A percentile compares a stretch with the other conserved stretches of the same genome.
Conservation (phyloP, 1,140 invertebrate genomes). For the Augochlora pura region DNA sequence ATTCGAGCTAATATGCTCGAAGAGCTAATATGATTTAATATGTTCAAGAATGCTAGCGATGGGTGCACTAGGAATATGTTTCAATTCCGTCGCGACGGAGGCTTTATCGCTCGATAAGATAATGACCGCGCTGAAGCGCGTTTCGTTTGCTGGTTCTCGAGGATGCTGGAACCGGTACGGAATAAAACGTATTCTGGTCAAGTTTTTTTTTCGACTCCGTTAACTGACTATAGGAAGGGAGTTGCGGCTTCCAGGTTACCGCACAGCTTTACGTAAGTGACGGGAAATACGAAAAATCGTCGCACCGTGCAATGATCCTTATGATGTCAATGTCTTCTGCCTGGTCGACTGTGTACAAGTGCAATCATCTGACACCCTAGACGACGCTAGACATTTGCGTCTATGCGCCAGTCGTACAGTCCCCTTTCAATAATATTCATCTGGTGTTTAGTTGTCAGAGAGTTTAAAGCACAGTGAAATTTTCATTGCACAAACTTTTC, state of each 20-base stretch:
- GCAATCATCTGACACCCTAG: no score
- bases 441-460: no score
- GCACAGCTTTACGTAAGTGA: constrained; percentile 28
- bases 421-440: no score
- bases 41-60: no score
- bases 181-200: constrained; percentile 38
- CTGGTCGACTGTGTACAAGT: no score
- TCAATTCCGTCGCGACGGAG: background rate
- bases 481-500: no score
- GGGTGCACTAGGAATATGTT: background rate
- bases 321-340: constrained; percentile 6
- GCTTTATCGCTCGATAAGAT: constrained; percentile 32
- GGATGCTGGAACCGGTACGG: constrained; percentile 31
- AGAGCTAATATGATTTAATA: no score
- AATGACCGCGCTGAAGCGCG: constrained; percentile 1
- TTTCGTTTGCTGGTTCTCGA: background rate
- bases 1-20: no score
- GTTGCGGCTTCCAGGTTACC: constrained; percentile 30
- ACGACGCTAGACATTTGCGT: no score
- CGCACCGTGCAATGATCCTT: constrained; percentile 17
- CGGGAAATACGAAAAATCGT: constrained; percentile 9
- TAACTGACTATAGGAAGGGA: constrained; percentile 10
- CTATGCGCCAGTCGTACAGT: no score
- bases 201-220: constrained; percentile 1
- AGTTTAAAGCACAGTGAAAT: no score